A percentile compares a stretch with the other conserved stretches of the same genome.
Conservation (phyloP, 1,140 invertebrate species). For the Zaprionus lachaisei region DNA sequence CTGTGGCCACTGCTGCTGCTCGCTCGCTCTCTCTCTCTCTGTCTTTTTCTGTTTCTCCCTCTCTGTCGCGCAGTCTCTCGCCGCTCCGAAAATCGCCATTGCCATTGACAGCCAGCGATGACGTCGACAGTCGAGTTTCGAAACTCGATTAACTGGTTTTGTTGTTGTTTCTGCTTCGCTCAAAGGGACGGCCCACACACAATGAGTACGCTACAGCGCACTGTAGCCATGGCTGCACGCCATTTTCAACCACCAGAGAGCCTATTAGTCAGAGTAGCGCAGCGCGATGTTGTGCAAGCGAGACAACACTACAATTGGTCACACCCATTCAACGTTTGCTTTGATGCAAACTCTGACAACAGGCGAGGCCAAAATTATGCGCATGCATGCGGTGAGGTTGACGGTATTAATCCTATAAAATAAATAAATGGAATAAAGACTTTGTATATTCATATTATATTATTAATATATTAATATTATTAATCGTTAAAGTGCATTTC, state of each 20-base stretch:
- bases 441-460: background rate
- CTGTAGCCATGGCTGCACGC: constrained; percentile 63
- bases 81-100: constrained; percentile 59
- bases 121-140: constrained; percentile 40
- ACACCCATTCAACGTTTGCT: constrained; percentile 54
- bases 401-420: background rate
- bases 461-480: background rate
- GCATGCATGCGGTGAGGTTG: background rate
- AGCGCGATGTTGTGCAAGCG: constrained; percentile 15
- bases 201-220: constrained; percentile 14
- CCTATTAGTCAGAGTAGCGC: constrained; percentile 17
- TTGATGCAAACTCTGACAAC: constrained; percentile 17
- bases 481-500: background rate
- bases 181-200: constrained; percentile 71
- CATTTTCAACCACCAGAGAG: constrained; percentile 71
- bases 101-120: constrained; percentile 60
- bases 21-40: constrained; percentile 10
- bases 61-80: constrained; percentile 34
- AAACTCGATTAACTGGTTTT: constrained; percentile 70
- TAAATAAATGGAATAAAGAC: background rate
- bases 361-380: constrained; percentile 40
- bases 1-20: constrained; percentile 10
- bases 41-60: constrained; percentile 24
- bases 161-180: constrained; percentile 21
- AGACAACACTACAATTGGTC: constrained; percentile 49